A percentile compares a stretch with the other conserved stretches of the same genome.
Conservation (phyloP, 2,797 vertebrate species). For the Cottoperca gobio region DNA sequence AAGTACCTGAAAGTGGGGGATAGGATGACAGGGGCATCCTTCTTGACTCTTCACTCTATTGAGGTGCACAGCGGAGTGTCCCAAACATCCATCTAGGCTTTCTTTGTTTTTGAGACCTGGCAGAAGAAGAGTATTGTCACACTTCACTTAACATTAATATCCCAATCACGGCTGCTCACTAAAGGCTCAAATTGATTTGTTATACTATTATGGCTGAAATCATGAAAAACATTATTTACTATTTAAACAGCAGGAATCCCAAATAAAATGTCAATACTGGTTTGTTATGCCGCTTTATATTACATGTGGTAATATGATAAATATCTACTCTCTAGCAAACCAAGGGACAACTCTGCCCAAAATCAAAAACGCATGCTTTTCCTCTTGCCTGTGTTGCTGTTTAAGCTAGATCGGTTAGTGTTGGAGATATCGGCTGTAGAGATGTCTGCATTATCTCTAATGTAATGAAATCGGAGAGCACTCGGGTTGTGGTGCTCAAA, state of each 20-base stretch:
- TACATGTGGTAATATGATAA: neutral
- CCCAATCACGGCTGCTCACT: neutral
- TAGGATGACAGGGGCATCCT: conserved; percentile 13
- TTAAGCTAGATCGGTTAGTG: too few relatives aligned
- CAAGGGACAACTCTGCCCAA: too few relatives aligned
- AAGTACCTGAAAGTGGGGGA: conserved; percentile 3
- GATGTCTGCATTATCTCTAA: too few relatives aligned
- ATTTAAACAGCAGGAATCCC: neutral
- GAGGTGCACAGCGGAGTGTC: conserved; percentile 1
- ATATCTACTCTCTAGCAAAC: neutral
- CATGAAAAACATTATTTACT: neutral
- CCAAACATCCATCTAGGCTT: neutral
- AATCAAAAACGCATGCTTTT: too few relatives aligned
- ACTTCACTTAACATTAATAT: neutral
- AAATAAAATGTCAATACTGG: neutral
- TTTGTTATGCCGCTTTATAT: neutral
- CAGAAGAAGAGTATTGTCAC: neutral
- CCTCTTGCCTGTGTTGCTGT: too few relatives aligned
- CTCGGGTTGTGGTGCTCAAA: too few relatives aligned
- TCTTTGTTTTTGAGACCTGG: neutral
- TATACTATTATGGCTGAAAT: neutral
- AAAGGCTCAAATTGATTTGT: neutral
- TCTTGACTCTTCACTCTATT: conserved; percentile 6
- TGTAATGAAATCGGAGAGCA: too few relatives aligned
- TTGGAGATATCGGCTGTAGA: too few relatives aligned